Evolutionary conservation across 1,140 invertebrate species (phyloP).

Genomic region (Chironomus striatipennis): DNA sequence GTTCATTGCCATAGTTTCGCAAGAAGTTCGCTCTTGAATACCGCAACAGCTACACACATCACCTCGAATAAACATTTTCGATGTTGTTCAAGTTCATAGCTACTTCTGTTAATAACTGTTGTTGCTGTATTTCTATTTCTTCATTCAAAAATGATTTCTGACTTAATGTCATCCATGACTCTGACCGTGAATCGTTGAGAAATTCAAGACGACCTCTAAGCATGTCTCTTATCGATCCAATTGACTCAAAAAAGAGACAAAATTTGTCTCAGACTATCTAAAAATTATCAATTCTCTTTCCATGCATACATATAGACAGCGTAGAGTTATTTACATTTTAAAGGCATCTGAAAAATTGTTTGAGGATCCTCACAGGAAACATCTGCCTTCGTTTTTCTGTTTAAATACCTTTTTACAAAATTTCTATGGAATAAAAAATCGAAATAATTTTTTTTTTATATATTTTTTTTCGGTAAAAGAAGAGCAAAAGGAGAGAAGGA

Average conservation of each 20-base stretch:
- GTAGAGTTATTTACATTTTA: background rate
- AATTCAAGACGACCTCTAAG: background rate
- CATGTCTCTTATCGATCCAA: background rate
- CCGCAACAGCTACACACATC: background rate
- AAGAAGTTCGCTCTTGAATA: background rate
- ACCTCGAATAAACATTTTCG: background rate
- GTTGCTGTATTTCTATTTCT: background rate
- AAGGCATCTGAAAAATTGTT: too few relatives aligned
- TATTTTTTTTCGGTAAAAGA: too few relatives aligned
- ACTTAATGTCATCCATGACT: background rate
- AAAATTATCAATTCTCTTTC: background rate
- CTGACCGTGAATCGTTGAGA: background rate
- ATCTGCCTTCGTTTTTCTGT: conserved; percentile 1
- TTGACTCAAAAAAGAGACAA: background rate
- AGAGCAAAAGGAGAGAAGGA: background rate
- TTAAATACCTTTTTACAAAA: background rate
- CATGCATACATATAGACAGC: background rate
- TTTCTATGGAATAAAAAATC: too few relatives aligned
- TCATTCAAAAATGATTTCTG: background rate
- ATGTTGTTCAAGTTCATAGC: conserved; percentile 13
- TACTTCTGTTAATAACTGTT: too few relatives aligned
- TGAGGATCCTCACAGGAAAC: background rate
- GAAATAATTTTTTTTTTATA: too few relatives aligned
- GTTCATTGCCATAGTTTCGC: background rate
- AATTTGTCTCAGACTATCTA: background rate